Percentiles rank a stretch among this genome's conserved stretches.
phyloP scores from a whole-genome alignment of 2,797 vertebrate species.

The Miichthys miiuy region DNA sequence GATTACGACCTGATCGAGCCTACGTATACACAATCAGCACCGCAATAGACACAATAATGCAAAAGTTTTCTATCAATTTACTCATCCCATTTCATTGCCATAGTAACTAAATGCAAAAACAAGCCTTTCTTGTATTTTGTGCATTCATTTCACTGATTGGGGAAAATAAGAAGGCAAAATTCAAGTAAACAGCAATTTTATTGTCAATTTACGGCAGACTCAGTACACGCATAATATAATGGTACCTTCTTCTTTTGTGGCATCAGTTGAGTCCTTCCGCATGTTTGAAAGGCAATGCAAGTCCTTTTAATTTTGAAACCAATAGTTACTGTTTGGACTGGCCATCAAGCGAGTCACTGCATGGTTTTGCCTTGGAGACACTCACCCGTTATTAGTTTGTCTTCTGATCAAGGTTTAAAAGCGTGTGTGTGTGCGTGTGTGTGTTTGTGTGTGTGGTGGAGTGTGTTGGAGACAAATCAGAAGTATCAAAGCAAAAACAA shows the following conservation, averaged over 20 bases:
- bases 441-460: neutral
- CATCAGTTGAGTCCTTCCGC: neutral
- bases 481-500: conserved; percentile 32
- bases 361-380: conserved; percentile 8
- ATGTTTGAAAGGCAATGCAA: conserved; percentile 13
- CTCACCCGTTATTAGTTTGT: neutral
- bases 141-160: conserved; percentile 54
- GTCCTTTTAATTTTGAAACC: conserved; percentile 40
- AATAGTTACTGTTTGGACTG: conserved; percentile 7
- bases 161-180: conserved; percentile 46
- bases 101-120: conserved; percentile 51
- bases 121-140: conserved; percentile 29
- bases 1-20: conserved; percentile 62
- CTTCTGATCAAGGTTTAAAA: neutral
- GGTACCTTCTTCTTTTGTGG: neutral
- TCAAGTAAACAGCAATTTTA: conserved; percentile 55
- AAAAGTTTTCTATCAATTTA: conserved; percentile 79
- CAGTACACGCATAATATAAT: neutral
- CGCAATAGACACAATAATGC: conserved; percentile 68
- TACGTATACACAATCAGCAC: conserved; percentile 44
- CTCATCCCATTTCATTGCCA: conserved; percentile 44
- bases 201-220: conserved; percentile 43
- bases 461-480: neutral
- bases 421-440: neutral
- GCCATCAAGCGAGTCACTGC: neutral